Evolutionary conservation across 1,140 invertebrate species (phyloP), one percentile per base, ranked within the genome.

Genomic region (Drosophila murphyi): DNA sequence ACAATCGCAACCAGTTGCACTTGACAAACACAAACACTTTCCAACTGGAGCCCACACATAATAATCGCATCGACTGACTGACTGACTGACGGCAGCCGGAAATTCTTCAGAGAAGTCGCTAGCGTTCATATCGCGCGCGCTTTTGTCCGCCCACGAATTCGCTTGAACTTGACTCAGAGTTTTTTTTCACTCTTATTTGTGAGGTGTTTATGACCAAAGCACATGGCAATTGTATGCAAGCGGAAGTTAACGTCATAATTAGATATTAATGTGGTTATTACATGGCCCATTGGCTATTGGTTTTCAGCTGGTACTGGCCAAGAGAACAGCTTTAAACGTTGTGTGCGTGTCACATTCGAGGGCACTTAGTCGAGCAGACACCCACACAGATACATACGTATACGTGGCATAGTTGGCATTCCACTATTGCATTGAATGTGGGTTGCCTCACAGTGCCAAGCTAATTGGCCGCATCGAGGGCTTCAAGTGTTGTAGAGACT

Each of bases 161-260:
- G 50, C 68, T 87, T 86, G 82, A 86, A 86, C 82, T 86, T 86
- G 82, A 87, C 67, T 78, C 64, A 50, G 29, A 20, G 20, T 2
- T 20, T 34, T 5, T 52, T 12, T 32, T 5, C 50, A 31, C 37
- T 59, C 4, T 43, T 43, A 4, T 43, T 63, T 71, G 65, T 55
- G 43, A 70, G 52, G 59, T 70, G 56, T 69, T 73, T 73, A 73
- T 73, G 71, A 73, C 28, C 12, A 59, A 47, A 55, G 8, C n/a
- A 29, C 29, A 29, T n/a, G n/a, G 63, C 63, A 63, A 45, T 57
- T 45, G 56, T 35, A 37, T 45, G 54, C 70, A 60, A 75, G 82
- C 82, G 82, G 82, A 86, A 86, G 82, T 87, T 55, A 63, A 35
- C 75, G 82, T 86, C 82, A 87, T 34, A 71, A 60, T 72, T 79